Evolutionary conservation across 2,888 invertebrate genomes (phyloP).

Genomic region (Drosophila neutralis): DNA sequence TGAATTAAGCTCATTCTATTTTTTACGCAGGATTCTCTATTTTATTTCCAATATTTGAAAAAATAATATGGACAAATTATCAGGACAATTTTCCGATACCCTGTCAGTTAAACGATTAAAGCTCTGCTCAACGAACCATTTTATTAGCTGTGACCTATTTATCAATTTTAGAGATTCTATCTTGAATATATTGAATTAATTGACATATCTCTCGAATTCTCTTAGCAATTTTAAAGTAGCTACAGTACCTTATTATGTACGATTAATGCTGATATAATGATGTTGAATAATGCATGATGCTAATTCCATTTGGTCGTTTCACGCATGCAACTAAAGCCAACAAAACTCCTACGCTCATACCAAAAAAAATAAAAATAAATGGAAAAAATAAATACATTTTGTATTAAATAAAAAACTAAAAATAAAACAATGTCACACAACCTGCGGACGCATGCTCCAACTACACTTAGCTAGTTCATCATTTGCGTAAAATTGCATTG

Average conservation of each 20-base stretch:
- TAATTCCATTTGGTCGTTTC: constrained; percentile 53
- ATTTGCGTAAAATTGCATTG: constrained; percentile 72
- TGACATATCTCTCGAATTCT: background rate
- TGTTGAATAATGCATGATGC: constrained; percentile 58
- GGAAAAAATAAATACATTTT: background rate
- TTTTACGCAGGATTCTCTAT: background rate
- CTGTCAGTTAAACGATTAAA: background rate
- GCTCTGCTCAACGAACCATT: background rate
- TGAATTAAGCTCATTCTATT: background rate
- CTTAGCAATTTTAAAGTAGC: background rate
- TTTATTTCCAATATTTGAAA: background rate
- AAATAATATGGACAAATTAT: background rate
- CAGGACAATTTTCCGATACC: background rate
- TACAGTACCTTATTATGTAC: constrained; percentile 12
- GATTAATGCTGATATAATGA: constrained; percentile 48
- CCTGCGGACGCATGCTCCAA: constrained; percentile 71
- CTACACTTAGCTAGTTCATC: constrained; percentile 69
- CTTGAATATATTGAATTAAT: background rate
- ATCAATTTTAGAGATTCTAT: background rate
- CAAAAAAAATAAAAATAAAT: background rate
- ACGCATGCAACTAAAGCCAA: constrained; percentile 68
- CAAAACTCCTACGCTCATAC: constrained; percentile 58
- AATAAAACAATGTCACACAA: constrained; percentile 51
- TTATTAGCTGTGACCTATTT: background rate
- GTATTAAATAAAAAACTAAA: background rate